Conservation (phyloP, 1,140 invertebrate genomes). For the Adelges cooleyi region DNA sequence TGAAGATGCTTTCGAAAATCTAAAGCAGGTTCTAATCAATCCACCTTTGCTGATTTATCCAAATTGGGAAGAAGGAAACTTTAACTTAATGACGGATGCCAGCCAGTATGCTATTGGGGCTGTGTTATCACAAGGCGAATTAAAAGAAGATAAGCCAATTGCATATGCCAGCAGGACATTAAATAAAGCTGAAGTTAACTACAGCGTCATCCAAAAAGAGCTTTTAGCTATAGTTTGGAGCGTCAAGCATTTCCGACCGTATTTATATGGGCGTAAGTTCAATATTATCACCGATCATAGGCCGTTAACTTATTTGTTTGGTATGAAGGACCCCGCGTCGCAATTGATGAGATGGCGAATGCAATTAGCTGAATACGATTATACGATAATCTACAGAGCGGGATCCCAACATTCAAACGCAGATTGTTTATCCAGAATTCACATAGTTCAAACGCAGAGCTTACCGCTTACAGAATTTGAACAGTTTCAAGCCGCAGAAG, state of each 20-base stretch:
- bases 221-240: too few species aligned
- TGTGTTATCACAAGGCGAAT: constrained; percentile 27
- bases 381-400: constrained; percentile 31
- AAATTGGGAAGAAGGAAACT: too few species aligned
- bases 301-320: constrained; percentile 41
- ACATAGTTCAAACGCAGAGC: neutral
- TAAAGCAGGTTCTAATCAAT: constrained; percentile 35
- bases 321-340: constrained; percentile 35
- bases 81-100: constrained; percentile 31
- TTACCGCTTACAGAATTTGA: too few species aligned
- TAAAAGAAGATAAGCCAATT: constrained; percentile 23
- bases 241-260: constrained; percentile 41
- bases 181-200: constrained; percentile 34
- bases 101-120: too few species aligned
- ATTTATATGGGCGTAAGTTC: constrained; percentile 41
- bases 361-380: constrained; percentile 11
- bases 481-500: too few species aligned
- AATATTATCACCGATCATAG: constrained; percentile 43
- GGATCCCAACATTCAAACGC: neutral
- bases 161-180: constrained; percentile 34
- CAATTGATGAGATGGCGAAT: constrained; percentile 8
- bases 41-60: constrained; percentile 35
- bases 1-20: neutral
- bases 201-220: constrained; percentile 35
- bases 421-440: constrained; percentile 29